Evolutionary conservation across 2,113 vertebrate genomes (phyloP), one percentile per base, ranked within the genome.

Genomic region (Oryzias javanicus): DNA sequence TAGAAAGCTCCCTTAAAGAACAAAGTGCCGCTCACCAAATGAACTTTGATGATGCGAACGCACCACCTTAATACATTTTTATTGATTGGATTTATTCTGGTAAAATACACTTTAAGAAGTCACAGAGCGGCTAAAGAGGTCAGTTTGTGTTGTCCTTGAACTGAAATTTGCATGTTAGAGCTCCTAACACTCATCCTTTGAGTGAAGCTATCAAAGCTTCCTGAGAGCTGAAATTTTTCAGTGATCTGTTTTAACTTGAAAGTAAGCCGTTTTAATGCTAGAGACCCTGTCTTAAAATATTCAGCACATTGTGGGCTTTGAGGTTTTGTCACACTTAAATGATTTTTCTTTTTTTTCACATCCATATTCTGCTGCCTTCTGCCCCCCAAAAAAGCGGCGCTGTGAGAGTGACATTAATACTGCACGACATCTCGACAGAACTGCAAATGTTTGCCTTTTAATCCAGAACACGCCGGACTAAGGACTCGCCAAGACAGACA

Each of bases 381-480:
- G 77, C 75, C 65, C 56, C 55, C 65, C 82, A 80, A 88, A 74
- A 86, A 81, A 86, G 72, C 73, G 79, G 72, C 59, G 24, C 67
- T 50, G 66, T 65, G 82, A 81, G 83, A 89, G 83, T 83, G 80
- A 85, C 81, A 84, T 84, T 88, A 90, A 89, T 88, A 82, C 80
- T 80, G 74, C 62, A 74, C 17, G 76, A 83, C 83, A 78, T 71
- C 58, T 40, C 78, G 65, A 73, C 70, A 85, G 80, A 78, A 82
- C 77, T 74, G 81, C 77, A 81, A 88, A 83, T 86, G 83, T 87
- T 89, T 86, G 79, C 83, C 77, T 88, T 89, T 83, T 82, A 86
- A 87, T 87, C 78, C 75, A 58, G 67, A 64, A 73, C 70, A 81
- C 42, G 6, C 40, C 50, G 53, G 79, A 84, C 78, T 85, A 76